Base-by-base conservation (phyloP, 2,888 invertebrate genomes). In the Drosophila phalerata region DNA sequence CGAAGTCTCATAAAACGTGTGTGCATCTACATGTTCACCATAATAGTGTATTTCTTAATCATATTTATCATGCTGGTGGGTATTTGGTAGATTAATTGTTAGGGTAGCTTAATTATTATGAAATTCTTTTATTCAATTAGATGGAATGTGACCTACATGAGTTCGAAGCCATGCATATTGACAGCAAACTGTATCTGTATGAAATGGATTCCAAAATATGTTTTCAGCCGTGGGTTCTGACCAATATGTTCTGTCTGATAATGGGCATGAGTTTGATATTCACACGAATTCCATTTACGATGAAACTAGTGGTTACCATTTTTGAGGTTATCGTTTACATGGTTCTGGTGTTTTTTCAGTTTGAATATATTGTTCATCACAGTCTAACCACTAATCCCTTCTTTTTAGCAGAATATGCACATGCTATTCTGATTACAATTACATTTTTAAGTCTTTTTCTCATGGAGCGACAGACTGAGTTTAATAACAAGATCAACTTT, bases 401-500 rank as follows among this genome's bases (percentile, higher is more conserved):
- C 4, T 90, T 97, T 57, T 93, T 94, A 74, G 93, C 96, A 0
- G 94, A 95, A 89, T 91, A 95, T 32, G 94, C 96, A 0, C 97
- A 97, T 87, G 94, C 96, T 2, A 92, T 97, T 57, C 95, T 95
- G 45, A 94, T 97, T 1, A 90, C 95, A 0, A 95, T 96, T 66
- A 94, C 97, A 32, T 95, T 96, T 9, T 90, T 96, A 13, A 95
- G 96, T 0, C 93, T 98, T 25, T 96, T 97, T 91, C 94, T 97
- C 79, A 95, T 97, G 77, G 98, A 98, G 91, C 94, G 98, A 88
- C 97, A 97, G 91, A 95, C 97, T n/a, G 98, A 98, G 91, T 97
- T 96, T 82, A 95, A 97, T 88, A 96, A 96, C 79, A 95, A 98
- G 84, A 93, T 98, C 66, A 98, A 98, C 91, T 97, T 96, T 84